phyloP scores from a whole-genome alignment of 2,797 vertebrate genomes.

The Semaprochilodus insignis region DNA sequence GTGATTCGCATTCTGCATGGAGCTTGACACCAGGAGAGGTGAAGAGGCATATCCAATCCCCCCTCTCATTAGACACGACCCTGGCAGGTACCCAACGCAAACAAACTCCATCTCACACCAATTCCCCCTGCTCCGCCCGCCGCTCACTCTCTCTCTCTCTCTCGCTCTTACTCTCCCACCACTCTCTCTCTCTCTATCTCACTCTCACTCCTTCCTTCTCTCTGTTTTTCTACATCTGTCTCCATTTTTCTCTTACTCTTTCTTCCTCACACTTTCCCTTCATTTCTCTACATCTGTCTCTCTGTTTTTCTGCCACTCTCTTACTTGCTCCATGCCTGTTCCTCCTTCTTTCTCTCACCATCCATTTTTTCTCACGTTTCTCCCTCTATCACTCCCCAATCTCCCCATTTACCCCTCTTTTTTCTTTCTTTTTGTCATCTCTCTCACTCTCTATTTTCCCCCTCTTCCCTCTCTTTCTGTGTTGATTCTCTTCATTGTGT shows the following conservation, averaged over 20 bases:
- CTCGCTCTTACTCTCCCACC: background rate
- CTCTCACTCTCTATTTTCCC: background rate
- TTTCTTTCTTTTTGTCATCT: background rate
- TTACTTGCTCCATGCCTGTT: background rate
- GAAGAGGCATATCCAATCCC: constrained; percentile 65
- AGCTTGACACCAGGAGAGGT: constrained; percentile 52
- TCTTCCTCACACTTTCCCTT: background rate
- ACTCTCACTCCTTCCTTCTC: constrained; percentile 1
- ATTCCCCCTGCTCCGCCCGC: constrained; percentile 28
- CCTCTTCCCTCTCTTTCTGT: background rate
- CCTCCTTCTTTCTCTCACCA: background rate
- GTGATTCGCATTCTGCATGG: constrained; percentile 60
- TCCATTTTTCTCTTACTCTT: background rate
- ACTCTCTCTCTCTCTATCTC: background rate
- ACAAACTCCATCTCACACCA: constrained; percentile 63
- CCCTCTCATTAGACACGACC: constrained; percentile 73
- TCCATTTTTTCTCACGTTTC: background rate
- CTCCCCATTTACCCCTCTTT: background rate
- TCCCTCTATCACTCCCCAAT: too few species aligned
- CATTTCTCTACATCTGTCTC: background rate
- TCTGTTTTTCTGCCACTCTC: background rate
- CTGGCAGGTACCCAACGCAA: constrained; percentile 69
- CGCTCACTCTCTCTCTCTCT: constrained; percentile 18
- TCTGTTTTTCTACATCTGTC: constrained; percentile 5
- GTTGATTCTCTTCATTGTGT: background rate